These are phyloP conservation scores for Morone chrysops DNA, from an alignment of 2,113 vertebrate species.

Conservation along the genomic window DNA sequence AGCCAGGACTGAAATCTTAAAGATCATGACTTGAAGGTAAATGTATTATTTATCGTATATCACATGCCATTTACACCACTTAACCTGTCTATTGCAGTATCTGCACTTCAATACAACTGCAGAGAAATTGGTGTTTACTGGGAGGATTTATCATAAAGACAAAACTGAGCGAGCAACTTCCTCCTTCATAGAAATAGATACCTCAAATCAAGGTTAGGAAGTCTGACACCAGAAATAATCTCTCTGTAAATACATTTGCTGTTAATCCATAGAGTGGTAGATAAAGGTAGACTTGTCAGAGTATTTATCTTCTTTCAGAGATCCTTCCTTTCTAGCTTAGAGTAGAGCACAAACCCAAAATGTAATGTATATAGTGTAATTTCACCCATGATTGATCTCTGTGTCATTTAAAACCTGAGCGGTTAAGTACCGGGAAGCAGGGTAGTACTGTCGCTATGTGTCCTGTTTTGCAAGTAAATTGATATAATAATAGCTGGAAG, in stretches of 20 bases:
- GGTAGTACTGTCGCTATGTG: conserved; percentile 64
- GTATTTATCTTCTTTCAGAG: conserved; percentile 74
- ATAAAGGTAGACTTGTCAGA: conserved; percentile 76
- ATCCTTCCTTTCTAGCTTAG: conserved; percentile 54
- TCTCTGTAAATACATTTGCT: conserved; percentile 84
- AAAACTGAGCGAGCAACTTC: conserved; percentile 34
- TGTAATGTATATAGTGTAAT: conserved; percentile 83
- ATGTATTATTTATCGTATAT: not conserved
- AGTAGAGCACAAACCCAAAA: conserved; percentile 67
- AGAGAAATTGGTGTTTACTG: not conserved
- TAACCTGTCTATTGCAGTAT: not conserved
- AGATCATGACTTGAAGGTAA: not conserved
- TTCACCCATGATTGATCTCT: conserved; percentile 86
- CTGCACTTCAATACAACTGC: not conserved
- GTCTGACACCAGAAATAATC: conserved; percentile 76
- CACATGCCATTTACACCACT: not conserved
- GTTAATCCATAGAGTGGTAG: conserved; percentile 80
- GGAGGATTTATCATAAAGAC: not conserved
- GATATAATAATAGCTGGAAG: conserved; percentile 71
- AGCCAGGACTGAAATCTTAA: not conserved
- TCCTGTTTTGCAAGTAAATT: conserved; percentile 60
- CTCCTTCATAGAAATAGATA: conserved; percentile 31
- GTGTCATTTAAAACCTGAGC: conserved; percentile 81
- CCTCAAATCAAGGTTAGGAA: conserved; percentile 74
- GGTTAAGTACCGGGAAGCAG: conserved; percentile 64